These are phyloP conservation scores for Enteromius mattozi DNA, from an alignment of 2,797 vertebrate genomes.

Conservation along the genomic window DNA sequence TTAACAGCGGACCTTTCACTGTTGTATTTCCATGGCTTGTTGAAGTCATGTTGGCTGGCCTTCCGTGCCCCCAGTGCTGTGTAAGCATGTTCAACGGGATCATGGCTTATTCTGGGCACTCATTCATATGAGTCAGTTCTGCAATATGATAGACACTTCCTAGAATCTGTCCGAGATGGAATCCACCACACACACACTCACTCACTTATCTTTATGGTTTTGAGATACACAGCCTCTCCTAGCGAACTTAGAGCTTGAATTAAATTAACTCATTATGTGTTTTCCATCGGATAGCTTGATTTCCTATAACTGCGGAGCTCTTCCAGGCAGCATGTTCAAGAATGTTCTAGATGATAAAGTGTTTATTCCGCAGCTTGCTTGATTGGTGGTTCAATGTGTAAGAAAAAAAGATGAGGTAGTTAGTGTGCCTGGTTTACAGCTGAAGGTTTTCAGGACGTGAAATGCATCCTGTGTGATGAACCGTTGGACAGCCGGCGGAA, in stretches of 20 bases:
- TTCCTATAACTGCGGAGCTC: constrained; percentile 1
- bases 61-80: background rate
- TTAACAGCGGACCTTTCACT: background rate
- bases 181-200: background rate
- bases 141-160: constrained; percentile 42
- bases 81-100: constrained; percentile 47
- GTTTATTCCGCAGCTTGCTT: background rate
- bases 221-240: background rate
- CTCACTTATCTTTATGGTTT: background rate
- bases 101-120: constrained; percentile 50
- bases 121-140: constrained; percentile 46
- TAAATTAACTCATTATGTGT: background rate
- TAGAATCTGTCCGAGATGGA: constrained; percentile 39
- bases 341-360: background rate
- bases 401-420: background rate
- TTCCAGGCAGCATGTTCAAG: background rate
- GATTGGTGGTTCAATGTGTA: background rate
- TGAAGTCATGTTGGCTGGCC: constrained; percentile 3
- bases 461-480: constrained; percentile 22
- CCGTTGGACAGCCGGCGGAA: background rate
- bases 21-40: constrained; percentile 26
- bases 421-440: background rate
- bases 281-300: background rate
- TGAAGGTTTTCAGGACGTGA: constrained; percentile 1
- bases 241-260: constrained; percentile 1